Base-by-base conservation (phyloP, 2,113 vertebrate species). In the Cricetomys ansorgei region DNA sequence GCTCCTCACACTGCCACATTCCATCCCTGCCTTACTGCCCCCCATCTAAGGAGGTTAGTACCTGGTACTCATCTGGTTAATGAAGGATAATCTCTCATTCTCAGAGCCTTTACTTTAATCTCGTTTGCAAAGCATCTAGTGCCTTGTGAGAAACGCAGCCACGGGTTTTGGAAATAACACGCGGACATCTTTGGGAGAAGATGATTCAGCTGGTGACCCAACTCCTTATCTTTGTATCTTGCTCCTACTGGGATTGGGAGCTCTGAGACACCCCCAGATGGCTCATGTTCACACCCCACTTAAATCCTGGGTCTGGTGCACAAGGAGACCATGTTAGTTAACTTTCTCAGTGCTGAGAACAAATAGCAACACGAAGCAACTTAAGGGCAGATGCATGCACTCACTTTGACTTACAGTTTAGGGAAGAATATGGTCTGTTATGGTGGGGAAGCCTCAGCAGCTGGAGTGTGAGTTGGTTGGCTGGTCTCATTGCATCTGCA, bases 1-100 rank as follows among this genome's bases (percentile, higher is more conserved):
- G 67, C 43, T 25, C 34, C 59, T n/a, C n/a, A n/a, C 13, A 1
- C 11, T 1, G 12, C 10, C 0, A 1, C 1, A 0, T 72, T 75
- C 29, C 86, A 69, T 19, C 37, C 45, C 17, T 12, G 40, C 55
- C 27, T 57, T 13, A n/a, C 4, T 16, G 34, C 4, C 43, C 11
- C 11, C 37, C 48, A 23, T 29, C 8, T 16, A 5, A 37, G 53
- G 6, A 76, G 31, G 4, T 13, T 2, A 19, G n/a, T 29, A 8
- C 7, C 5, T 29, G 48, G 57, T 23, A 15, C 62, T 70, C 55
- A n/a, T 15, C 87, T 55, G 16, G 29, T 27, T 5, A 7, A 6
- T 4, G 43, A 40, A 40, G 37, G 1, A 12, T 43, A 2, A 31
- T 12, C 34, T 43, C 43, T 43, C 48, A 27, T 21, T n/a, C 29